Evolutionary conservation across 2,797 vertebrate genomes (phyloP).

Genomic region (Adrianichthys oophorus): DNA sequence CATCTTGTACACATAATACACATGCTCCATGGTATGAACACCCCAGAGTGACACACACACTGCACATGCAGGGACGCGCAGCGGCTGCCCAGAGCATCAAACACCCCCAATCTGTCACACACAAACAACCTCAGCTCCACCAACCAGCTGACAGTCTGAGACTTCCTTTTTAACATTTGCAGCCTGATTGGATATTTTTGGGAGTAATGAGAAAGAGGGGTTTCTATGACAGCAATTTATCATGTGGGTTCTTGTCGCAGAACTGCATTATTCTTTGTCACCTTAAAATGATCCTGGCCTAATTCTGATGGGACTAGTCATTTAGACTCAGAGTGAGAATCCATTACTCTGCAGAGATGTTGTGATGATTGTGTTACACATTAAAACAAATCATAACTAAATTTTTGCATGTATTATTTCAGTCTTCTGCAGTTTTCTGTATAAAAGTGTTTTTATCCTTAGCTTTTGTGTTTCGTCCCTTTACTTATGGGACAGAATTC

Average conservation of each 20-base stretch:
- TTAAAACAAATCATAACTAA: constrained; percentile 1
- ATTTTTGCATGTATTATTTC: neutral
- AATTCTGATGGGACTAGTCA: constrained; percentile 7
- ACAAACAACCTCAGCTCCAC: constrained; percentile 10
- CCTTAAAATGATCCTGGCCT: constrained; percentile 29
- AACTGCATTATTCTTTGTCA: constrained; percentile 21
- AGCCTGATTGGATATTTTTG: constrained; percentile 41
- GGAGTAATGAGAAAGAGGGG: constrained; percentile 13
- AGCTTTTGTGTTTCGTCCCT: neutral
- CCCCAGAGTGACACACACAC: constrained; percentile 12
- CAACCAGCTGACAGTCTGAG: constrained; percentile 28
- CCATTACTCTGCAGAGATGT: constrained; percentile 1
- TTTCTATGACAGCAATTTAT: constrained; percentile 42
- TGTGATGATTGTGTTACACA: constrained; percentile 1
- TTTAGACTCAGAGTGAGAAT: constrained; percentile 20
- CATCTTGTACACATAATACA: constrained; percentile 13
- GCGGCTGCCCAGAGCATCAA: constrained; percentile 31
- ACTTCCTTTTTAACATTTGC: constrained; percentile 4
- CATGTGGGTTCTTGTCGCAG: neutral
- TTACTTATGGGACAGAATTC: no score
- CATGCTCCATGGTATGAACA: constrained; percentile 10
- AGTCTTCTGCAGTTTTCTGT: neutral
- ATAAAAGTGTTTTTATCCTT: neutral
- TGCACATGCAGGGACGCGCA: constrained; percentile 22
- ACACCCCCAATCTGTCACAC: constrained; percentile 35